Evolutionary conservation across 1,140 invertebrate species (phyloP).

Genomic region (Atta cephalotes): DNA sequence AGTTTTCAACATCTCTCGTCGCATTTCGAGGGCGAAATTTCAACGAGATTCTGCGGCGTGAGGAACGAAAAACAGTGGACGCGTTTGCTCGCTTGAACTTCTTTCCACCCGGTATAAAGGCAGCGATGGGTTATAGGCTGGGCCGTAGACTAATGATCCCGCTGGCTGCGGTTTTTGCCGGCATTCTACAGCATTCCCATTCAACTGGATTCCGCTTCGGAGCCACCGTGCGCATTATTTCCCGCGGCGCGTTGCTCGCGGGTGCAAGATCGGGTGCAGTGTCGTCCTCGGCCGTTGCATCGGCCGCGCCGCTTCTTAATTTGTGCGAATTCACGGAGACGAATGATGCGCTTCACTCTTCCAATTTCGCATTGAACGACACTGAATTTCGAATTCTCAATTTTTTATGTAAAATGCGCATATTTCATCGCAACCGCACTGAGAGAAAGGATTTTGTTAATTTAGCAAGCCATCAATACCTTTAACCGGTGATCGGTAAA

Average conservation of each 20-base stretch:
- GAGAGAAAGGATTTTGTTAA: too few relatives aligned
- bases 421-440: not conserved
- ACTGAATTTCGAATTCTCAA: not conserved
- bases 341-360: not conserved
- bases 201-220: conserved; percentile 82
- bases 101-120: conserved; percentile 73
- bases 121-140: conserved; percentile 78
- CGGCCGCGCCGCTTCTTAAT: not conserved
- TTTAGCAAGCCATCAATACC: too few relatives aligned
- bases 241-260: conserved; percentile 53
- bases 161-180: conserved; percentile 85
- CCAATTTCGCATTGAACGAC: not conserved
- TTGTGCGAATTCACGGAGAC: not conserved
- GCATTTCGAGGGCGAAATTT: conserved; percentile 39
- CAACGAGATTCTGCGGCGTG: conserved; percentile 14
- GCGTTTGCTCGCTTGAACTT: conserved; percentile 48
- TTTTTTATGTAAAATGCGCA: not conserved
- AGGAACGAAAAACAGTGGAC: conserved; percentile 35
- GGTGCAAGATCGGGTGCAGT: conserved; percentile 30
- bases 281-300: not conserved
- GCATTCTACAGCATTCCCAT: conserved; percentile 86
- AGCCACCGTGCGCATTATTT: conserved; percentile 77
- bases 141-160: conserved; percentile 85
- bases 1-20: not conserved
- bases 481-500: too few relatives aligned